Base-by-base conservation (phyloP, 23 tunicate genomes). In the Ciona savignyi region DNA sequence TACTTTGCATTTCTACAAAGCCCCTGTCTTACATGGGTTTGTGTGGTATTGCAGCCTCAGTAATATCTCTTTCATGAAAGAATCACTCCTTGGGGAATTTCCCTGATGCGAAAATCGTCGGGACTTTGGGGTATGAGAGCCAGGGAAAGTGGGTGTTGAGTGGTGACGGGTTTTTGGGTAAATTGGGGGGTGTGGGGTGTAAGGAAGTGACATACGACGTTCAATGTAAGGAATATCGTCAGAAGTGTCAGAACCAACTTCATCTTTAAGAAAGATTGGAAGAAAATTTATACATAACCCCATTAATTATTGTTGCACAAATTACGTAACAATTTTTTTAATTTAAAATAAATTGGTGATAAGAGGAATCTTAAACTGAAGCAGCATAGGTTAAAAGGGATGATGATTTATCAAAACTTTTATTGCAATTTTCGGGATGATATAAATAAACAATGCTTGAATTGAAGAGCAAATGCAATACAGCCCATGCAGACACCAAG, bases 101-200 rank as follows among this genome's bases (percentile, higher is more conserved):
- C 56, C 56, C 56, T 42, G 11, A 42, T 15, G 15, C 56, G 56
- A 42, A 9, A 42, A 42, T 9, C 67, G 72, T 6, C 65, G 76
- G 27, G 27, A 30, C 29, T 3, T 30, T 34, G 23, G 35, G 51
- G 35, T 29, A 23, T 70, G 29, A 48, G 33, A 72, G 33, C 29
- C 25, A 20, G 78, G 78, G 49, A 61, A 74, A 25, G 78, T 74
- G 9, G 78, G 64, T n/a, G 78, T 42, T 25, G 78, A 74, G 32
- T 74, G 78, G 69, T 74, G 78, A 19, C 78, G 33, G 49, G 34
- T 63, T 22, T 61, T 61, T 9, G 27, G 56, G 56, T 42, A 49
- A 49, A 4, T 33, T 35, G 61, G 64, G 4, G 64, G 67, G 67
- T 63, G 67, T 63, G 76, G 76, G 29, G 64, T 35, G 61, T 32